Base-by-base conservation (phyloP, 2,888 invertebrate species). In the Hirtodrosophila alboralis region DNA sequence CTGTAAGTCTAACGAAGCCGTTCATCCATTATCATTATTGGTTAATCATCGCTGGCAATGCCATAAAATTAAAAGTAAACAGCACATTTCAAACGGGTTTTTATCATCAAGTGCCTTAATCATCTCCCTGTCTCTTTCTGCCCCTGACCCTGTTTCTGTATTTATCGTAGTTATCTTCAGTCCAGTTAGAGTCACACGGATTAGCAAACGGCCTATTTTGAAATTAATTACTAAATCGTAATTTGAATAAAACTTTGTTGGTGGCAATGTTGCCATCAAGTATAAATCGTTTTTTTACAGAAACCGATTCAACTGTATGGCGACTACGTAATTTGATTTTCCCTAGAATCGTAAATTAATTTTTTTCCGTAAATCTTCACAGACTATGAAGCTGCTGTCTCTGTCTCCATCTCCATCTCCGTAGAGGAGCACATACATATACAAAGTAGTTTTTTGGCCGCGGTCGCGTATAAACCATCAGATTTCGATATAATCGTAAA, bases 401-500 rank as follows among this genome's bases (percentile, higher is more conserved):
- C 37, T 21, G 27, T n/a, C n/a, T n/a, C n/a, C n/a, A n/a, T n/a
- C n/a, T n/a, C 47, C 49, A 21, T 33, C 62, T 67, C 37, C 14
- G 27, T 38, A 43, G 51, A 41, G 44, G 16, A n/a, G n/a, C 6
- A 59, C 56, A 58, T 7, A 59, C 56, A 58, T 61, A 63, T 84
- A 81, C 84, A 81, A 84, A 84, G 84, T 84, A 72, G 71, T 75
- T 63, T 75, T 54, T 70, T 58, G 77, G 71, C 60, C 69, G 52
- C 72, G 48, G 76, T 80, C 74, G 81, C 86, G 72, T 76, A 81
- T 81, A 81, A 81, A 81, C 84, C 85, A 81, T 81, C 84, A 83
- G 85, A 85, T 81, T 85, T 81, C 84, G 81, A 81, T 81, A 81
- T 81, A 81, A 85, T 81, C 81, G 86, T 81, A 81, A 81, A 81